Conservation (phyloP, 1,140 invertebrate genomes). For the Pseudomyrmex cubaensis region DNA sequence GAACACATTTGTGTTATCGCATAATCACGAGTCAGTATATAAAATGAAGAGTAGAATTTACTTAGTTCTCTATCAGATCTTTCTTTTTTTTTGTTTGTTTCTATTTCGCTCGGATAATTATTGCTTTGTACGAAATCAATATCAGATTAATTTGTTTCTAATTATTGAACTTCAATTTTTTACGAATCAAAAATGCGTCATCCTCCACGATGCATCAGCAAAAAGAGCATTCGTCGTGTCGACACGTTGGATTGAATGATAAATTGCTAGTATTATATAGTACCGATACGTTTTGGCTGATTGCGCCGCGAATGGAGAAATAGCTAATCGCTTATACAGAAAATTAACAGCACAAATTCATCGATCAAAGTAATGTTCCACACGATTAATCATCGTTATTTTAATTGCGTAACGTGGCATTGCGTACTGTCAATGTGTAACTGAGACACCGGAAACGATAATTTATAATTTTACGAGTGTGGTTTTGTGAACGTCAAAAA, state of each 20-base stretch:
- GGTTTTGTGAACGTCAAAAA: not conserved
- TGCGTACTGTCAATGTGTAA: constrained; percentile 22
- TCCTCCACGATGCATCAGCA: not conserved
- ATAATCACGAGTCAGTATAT: too few species aligned
- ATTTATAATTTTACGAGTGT: not conserved
- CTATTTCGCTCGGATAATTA: not conserved
- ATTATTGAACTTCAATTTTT: constrained; percentile 37
- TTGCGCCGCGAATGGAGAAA: constrained; percentile 38
- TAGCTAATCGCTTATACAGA: constrained; percentile 39
- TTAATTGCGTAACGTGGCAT: not conserved
- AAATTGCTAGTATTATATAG: constrained; percentile 32
- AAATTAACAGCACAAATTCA: constrained; percentile 33
- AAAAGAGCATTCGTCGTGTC: constrained; percentile 15
- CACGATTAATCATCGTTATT: constrained; percentile 45
- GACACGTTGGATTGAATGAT: constrained; percentile 29
- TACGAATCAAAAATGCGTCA: not conserved
- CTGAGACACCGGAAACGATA: not conserved
- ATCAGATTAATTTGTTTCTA: not conserved
- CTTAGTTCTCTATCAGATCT: not conserved
- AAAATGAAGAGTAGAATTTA: constrained; percentile 4
- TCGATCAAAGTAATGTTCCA: constrained; percentile 41
- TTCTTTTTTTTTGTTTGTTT: not conserved
- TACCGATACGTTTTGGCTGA: constrained; percentile 33
- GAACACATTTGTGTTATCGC: too few species aligned
- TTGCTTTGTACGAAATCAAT: not conserved